Evolutionary conservation across 2,888 invertebrate species (phyloP).

Genomic region (Eupithecia centaureata): DNA sequence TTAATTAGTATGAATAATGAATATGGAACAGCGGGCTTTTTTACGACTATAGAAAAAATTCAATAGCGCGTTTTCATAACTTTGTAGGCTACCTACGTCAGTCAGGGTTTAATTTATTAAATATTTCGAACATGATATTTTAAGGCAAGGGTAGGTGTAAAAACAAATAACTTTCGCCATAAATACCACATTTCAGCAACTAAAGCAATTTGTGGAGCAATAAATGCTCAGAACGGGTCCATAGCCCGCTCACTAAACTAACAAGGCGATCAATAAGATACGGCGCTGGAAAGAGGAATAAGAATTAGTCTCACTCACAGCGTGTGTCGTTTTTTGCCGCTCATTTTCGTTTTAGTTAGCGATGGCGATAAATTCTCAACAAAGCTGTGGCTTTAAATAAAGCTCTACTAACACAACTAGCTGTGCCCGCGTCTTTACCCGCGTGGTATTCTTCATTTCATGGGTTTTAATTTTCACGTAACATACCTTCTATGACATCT

Average conservation of each 20-base stretch:
- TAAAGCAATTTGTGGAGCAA: slow-evolving; percentile 25
- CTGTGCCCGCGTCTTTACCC: neutral
- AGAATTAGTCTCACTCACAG: slow-evolving; percentile 38
- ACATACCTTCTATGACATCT: too few relatives aligned
- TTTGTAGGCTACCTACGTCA: neutral
- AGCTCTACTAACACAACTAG: neutral
- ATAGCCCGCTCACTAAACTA: slow-evolving; percentile 42
- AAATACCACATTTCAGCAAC: neutral
- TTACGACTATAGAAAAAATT: neutral
- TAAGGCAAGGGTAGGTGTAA: neutral
- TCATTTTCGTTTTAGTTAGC: slow-evolving; percentile 34
- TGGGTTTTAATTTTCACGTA: neutral
- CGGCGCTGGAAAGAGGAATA: slow-evolving; percentile 34
- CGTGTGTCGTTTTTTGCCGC: slow-evolving; percentile 38
- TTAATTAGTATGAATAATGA: too few relatives aligned
- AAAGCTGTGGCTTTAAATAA: slow-evolving; percentile 14
- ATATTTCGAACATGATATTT: neutral
- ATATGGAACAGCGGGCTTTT: neutral
- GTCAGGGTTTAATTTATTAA: neutral
- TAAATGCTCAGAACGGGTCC: slow-evolving; percentile 30
- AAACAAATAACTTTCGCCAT: neutral
- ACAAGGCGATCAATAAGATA: slow-evolving; percentile 45
- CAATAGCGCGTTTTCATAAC: neutral
- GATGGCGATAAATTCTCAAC: slow-evolving; percentile 23
- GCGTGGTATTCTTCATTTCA: neutral